A percentile compares a stretch with the other conserved stretches of the same genome.
These are phyloP conservation scores for Macaria notata DNA, from an alignment of 2,888 invertebrate species.

Conservation along the genomic window DNA sequence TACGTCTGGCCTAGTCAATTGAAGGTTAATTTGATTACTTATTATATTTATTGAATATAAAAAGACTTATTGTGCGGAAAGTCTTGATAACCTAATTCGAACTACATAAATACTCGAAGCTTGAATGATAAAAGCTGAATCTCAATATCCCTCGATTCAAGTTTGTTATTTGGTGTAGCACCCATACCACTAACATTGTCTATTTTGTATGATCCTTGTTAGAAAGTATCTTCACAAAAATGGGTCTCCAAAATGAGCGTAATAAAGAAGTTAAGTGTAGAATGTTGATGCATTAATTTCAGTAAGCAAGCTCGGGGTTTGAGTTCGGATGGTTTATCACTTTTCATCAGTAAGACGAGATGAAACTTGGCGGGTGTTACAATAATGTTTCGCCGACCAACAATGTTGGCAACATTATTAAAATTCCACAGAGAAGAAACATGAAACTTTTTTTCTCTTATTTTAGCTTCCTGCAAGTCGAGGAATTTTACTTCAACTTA, in stretches of 20 bases:
- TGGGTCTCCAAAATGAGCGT: not conserved
- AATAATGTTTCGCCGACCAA: conserved; percentile 58
- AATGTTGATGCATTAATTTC: conserved; percentile 7
- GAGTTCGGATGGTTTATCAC: conserved; percentile 22
- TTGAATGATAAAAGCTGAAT: too few species aligned
- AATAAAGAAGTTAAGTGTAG: not conserved
- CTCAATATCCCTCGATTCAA: too few species aligned
- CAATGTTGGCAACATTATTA: conserved; percentile 67
- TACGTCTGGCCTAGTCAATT: too few species aligned
- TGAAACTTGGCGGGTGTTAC: conserved; percentile 47
- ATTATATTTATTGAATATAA: too few species aligned
- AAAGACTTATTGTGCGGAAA: too few species aligned
- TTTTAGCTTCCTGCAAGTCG: conserved; percentile 56
- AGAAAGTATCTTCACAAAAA: not conserved
- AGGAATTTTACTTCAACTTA: conserved; percentile 63
- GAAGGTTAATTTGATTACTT: too few species aligned
- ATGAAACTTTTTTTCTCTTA: conserved; percentile 60
- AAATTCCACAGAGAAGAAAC: conserved; percentile 70
- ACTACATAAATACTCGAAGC: too few species aligned
- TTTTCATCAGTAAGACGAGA: conserved; percentile 35
- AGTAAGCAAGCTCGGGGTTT: conserved; percentile 8
- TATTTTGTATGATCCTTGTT: not conserved
- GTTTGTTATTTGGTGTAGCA: too few species aligned
- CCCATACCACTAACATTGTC: too few species aligned
- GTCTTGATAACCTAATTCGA: too few species aligned